phyloP scores from a whole-genome alignment of 2,797 vertebrate species.

The Buphagus erythrorhynchus region DNA sequence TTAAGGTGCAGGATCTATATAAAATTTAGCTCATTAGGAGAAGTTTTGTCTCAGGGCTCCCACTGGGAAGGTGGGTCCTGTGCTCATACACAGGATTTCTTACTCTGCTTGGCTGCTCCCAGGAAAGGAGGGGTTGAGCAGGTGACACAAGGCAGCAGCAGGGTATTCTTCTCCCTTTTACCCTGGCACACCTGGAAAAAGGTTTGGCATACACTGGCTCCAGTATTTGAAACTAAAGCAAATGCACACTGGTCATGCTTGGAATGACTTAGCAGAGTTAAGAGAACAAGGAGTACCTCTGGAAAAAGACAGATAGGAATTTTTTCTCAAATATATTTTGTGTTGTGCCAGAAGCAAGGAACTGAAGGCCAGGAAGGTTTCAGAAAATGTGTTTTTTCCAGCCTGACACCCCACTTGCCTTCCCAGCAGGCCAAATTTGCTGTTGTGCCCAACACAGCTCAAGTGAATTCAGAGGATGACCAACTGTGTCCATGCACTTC shows the following conservation, averaged over 20 bases:
- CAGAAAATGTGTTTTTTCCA: neutral
- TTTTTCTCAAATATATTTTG: neutral
- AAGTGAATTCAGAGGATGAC: neutral
- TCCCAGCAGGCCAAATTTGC: neutral
- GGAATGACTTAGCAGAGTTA: neutral
- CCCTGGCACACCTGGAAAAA: neutral
- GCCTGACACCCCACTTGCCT: neutral
- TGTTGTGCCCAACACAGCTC: neutral
- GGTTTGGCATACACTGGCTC: neutral
- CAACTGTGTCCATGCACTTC: neutral
- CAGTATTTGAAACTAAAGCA: neutral
- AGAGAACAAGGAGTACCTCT: neutral
- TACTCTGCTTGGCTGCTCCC: neutral
- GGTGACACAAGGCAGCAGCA: neutral
- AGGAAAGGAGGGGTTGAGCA: neutral
- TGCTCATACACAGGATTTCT: neutral
- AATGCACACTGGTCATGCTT: neutral
- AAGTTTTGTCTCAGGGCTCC: rapidly evolving
- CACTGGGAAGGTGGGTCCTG: neutral
- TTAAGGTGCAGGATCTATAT: neutral
- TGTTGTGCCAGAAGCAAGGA: neutral
- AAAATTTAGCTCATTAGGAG: slow-evolving; percentile 29
- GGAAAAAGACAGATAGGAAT: neutral
- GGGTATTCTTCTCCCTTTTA: neutral
- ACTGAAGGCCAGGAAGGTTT: neutral